Base-by-base conservation (phyloP, 2,797 vertebrate genomes). In the Galago senegalensis region DNA sequence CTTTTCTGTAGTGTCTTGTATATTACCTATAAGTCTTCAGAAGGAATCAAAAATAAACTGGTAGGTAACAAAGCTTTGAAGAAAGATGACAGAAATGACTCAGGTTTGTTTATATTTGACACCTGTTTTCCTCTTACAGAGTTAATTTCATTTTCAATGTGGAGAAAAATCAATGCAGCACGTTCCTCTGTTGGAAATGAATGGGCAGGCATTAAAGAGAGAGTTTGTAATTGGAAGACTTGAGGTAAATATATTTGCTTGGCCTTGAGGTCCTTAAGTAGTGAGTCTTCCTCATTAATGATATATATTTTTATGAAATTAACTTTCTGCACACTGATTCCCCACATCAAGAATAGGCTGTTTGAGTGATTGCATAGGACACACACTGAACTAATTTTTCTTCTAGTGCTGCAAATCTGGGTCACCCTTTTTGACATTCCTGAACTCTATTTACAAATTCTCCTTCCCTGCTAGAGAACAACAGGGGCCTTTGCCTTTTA, bases 371-470 rank as follows among this genome's bases (percentile, higher is more conserved):
- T 18, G 63, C 58, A 23, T 20, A 69, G 49, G 63, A 31, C 58
- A 63, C 18, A 31, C 7, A 31, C 23, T 31, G 65, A 89, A 56
- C 80, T 70, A 27, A 72, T 40, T 69, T 91, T 79, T 40, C 69
- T 86, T 88, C 56, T n/a, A 8, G 65, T 58, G 43, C 72, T 2
- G 1, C 7, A 2, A 88, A 95, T 97, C 96, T 96, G 90, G 89
- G 96, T 94, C 97, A 89, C 20, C 20, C 81, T 34, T n/a, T n/a
- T 79, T 53, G 95, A 79, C 97, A 29, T 17, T 37, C 75, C 20
- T 34, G 67, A 93, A 21, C 77, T 27, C 9, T 87, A 0, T 8
- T 31, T 56, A 56, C 63, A 84, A 17, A 70, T 46, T 34, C 49
- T 61, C 49, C n/a, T 18, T 9, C 46, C 0, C 40, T 20, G 11